A percentile compares a stretch with the other conserved stretches of the same genome.
phyloP scores from a whole-genome alignment of 2,888 invertebrate species.

The Oscheius myriophilus region DNA sequence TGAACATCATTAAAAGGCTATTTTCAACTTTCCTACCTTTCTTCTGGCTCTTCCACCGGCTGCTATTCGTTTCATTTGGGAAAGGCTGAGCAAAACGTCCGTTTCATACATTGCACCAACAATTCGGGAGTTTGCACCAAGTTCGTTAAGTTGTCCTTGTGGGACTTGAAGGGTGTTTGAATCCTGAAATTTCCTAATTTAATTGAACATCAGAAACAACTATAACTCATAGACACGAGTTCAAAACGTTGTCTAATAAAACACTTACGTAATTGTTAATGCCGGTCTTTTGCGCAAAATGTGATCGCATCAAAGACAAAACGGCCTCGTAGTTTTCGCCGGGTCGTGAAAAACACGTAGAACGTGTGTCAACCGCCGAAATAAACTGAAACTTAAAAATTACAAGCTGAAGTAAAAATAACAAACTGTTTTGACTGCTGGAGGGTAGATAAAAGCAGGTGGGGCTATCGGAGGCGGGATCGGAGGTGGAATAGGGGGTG shows the following conservation, averaged over 20 bases:
- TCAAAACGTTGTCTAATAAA: too few relatives aligned
- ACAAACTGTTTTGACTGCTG: constrained; percentile 12
- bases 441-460: neutral
- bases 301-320: constrained; percentile 38
- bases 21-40: constrained; percentile 7
- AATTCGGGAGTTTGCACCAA: constrained; percentile 38
- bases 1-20: constrained; percentile 15
- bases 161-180: constrained; percentile 16
- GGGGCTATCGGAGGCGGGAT: constrained; percentile 14
- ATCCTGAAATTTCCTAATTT: neutral
- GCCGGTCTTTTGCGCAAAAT: constrained; percentile 40
- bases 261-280: constrained; percentile 39
- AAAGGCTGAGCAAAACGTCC: constrained; percentile 29
- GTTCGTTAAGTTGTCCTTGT: constrained; percentile 32
- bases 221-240: too few relatives aligned
- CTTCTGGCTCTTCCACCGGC: constrained; percentile 10
- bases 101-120: constrained; percentile 44
- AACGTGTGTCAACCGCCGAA: constrained; percentile 40
- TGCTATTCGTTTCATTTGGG: constrained; percentile 20
- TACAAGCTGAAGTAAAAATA: too few relatives aligned
- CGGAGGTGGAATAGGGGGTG: constrained; percentile 16
- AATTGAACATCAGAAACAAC: too few relatives aligned
- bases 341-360: constrained; percentile 40
- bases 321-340: constrained; percentile 55
- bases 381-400: constrained; percentile 38